Conservation (phyloP, 2,113 vertebrate species). For the Chaenogobius annularis region DNA sequence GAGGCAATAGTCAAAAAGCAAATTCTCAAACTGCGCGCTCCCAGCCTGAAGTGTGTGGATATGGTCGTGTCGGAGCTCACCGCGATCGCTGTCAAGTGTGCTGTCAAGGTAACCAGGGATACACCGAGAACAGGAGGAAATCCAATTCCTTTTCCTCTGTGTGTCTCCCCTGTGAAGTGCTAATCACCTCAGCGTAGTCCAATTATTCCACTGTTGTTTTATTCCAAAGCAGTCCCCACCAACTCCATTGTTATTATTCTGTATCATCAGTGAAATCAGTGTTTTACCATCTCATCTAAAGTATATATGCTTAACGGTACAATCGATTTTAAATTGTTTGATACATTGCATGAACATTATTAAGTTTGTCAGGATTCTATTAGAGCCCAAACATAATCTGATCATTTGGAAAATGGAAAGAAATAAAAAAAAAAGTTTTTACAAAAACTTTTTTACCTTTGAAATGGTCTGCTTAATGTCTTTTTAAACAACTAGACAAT, state of each 20-base stretch:
- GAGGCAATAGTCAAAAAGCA: slow-evolving; percentile 98
- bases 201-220: background rate
- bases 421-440: too few relatives aligned
- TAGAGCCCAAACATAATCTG: background rate
- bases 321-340: background rate
- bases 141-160: slow-evolving; percentile 27
- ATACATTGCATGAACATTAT: background rate
- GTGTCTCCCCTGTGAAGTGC: slow-evolving; percentile 18
- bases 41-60: slow-evolving; percentile 96
- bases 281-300: background rate
- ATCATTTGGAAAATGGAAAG: too few relatives aligned
- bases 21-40: slow-evolving; percentile 97
- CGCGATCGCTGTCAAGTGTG: slow-evolving; percentile 91
- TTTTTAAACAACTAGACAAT: too few relatives aligned
- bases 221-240: slow-evolving; percentile 20
- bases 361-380: background rate
- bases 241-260: slow-evolving; percentile 10
- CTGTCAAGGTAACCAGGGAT: slow-evolving; percentile 85
- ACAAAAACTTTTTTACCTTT: too few relatives aligned
- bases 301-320: background rate
- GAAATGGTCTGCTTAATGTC: too few relatives aligned
- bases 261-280: background rate
- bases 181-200: slow-evolving; percentile 31
- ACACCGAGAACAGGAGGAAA: slow-evolving; percentile 28
- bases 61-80: slow-evolving; percentile 93